These are phyloP conservation scores for Nycticryphes semicollaris DNA, from an alignment of 2,113 vertebrate genomes.

Conservation along the genomic window DNA sequence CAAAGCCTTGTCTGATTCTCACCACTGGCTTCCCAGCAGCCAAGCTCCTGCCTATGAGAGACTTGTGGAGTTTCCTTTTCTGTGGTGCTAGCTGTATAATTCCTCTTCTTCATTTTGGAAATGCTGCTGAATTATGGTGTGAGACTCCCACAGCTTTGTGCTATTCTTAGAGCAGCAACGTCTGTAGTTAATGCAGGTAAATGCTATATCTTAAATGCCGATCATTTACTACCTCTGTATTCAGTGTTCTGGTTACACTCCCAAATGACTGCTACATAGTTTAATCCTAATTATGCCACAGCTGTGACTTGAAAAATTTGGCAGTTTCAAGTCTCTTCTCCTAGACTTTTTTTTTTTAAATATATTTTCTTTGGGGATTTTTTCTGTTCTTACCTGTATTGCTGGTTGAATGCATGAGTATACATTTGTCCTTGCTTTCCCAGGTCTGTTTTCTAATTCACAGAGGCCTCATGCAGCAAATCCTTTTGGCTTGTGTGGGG, in stretches of 20 bases:
- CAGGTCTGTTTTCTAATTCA: not conserved
- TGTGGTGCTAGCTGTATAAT: not conserved
- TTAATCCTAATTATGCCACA: not conserved
- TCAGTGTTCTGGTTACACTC: not conserved
- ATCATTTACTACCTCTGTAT: not conserved
- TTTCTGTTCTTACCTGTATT: not conserved
- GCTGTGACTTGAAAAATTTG: not conserved
- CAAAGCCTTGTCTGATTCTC: not conserved
- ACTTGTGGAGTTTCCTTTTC: not conserved
- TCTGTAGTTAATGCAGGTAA: not conserved
- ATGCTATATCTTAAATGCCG: not conserved
- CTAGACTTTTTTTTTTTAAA: not conserved
- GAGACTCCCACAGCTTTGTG: not conserved
- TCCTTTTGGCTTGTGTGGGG: not conserved
- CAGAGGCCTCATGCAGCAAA: not conserved
- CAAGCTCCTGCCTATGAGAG: not conserved
- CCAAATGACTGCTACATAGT: not conserved
- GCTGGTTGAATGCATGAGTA: not conserved
- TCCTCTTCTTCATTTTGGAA: not conserved
- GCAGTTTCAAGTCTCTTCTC: not conserved
- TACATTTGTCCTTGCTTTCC: not conserved
- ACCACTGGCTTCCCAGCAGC: not conserved
- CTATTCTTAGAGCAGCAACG: not conserved
- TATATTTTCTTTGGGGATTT: not conserved
- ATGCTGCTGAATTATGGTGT: not conserved